Evolutionary conservation across 2,113 vertebrate genomes (phyloP).

Genomic region (Carassius auratus): DNA sequence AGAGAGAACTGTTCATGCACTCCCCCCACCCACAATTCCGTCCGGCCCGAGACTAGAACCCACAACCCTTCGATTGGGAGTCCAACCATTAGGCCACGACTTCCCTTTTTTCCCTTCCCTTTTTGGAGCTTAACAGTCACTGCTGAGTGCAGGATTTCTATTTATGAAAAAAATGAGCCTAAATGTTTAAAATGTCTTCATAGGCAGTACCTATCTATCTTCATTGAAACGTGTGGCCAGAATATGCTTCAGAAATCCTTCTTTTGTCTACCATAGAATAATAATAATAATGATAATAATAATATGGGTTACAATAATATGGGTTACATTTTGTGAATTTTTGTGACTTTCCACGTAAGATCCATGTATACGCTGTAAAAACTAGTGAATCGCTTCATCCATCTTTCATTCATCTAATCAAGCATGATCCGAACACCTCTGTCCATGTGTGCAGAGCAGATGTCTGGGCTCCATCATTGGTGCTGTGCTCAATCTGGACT

Average conservation of each 20-base stretch:
- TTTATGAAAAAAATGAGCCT: too few species aligned
- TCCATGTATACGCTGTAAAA: background rate
- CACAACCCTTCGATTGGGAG: too few species aligned
- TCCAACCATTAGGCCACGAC: too few species aligned
- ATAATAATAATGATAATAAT: background rate
- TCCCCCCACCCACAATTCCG: too few species aligned
- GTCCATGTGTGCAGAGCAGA: background rate
- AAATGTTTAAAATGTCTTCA: background rate
- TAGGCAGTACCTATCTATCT: background rate
- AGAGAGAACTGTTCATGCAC: too few species aligned
- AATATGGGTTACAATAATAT: too few species aligned
- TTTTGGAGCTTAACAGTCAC: too few species aligned
- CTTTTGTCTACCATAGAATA: background rate
- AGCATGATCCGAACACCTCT: constrained; percentile 9
- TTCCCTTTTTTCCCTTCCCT: too few species aligned
- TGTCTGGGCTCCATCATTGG: constrained; percentile 28
- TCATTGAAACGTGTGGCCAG: background rate
- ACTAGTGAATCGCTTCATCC: constrained; percentile 3
- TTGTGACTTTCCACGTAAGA: background rate
- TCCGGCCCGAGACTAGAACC: too few species aligned
- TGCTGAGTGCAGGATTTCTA: too few species aligned
- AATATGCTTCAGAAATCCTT: background rate
- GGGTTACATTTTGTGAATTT: too few species aligned
- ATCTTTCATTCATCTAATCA: constrained; percentile 1
- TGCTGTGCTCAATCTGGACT: constrained; percentile 9